Evolutionary conservation across 1,140 invertebrate species (phyloP).

Genomic region (Globodera ellingtonae): DNA sequence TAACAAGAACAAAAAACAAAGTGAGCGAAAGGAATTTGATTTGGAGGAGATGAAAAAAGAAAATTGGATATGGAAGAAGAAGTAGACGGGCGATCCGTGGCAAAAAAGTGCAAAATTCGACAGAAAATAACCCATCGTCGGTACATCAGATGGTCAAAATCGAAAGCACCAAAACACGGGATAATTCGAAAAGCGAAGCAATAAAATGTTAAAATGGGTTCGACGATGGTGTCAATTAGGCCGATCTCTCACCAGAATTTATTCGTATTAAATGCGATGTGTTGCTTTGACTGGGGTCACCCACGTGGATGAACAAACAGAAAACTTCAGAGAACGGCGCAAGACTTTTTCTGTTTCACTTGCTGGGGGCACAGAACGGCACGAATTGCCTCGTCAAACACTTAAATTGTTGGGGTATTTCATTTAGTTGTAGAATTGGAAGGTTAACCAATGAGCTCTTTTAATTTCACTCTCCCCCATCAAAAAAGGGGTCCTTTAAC

Average conservation of each 20-base stretch:
- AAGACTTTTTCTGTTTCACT: conserved; percentile 58
- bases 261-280: not conserved
- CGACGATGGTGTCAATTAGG: not conserved
- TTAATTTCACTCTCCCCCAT: too few species aligned
- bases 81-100: conserved; percentile 9
- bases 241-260: too few species aligned
- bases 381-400: conserved; percentile 70
- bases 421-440: not conserved
- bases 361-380: conserved; percentile 74
- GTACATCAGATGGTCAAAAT: not conserved
- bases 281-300: not conserved
- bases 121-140: not conserved
- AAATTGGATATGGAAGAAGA: conserved; percentile 1
- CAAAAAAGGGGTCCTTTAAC: too few species aligned
- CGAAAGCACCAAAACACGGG: not conserved
- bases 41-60: not conserved
- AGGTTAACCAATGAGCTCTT: too few species aligned
- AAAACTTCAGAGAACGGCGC: conserved; percentile 52
- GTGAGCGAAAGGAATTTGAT: not conserved
- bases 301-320: not conserved
- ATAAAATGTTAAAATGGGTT: not conserved
- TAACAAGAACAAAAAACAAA: not conserved
- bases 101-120: not conserved
- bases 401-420: conserved; percentile 37
- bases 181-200: not conserved